Percentiles rank a stretch among this genome's conserved stretches.
These are phyloP conservation scores for Synchiropus splendidus DNA, from an alignment of 2,113 vertebrate genomes.

Conservation along the genomic window DNA sequence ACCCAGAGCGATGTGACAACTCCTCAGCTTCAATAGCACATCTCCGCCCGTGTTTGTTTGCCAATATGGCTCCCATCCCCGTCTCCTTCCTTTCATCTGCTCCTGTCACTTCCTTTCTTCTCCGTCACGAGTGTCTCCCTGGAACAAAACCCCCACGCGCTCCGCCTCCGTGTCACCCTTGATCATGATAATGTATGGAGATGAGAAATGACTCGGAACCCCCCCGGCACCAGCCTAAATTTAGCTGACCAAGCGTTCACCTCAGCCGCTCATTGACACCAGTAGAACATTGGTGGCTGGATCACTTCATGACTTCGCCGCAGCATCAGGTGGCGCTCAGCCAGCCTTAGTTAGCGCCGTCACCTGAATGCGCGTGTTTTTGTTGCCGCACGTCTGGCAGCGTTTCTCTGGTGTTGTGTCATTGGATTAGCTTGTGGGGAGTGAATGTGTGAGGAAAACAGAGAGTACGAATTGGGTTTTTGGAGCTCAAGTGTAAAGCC, in stretches of 20 bases:
- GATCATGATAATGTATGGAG: conserved; percentile 41
- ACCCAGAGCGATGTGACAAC: conserved; percentile 2
- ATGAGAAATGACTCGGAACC: conserved; percentile 22
- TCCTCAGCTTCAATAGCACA: neutral
- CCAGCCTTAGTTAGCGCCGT: no score
- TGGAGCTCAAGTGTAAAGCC: no score
- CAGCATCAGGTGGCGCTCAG: no score
- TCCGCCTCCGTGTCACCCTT: conserved; percentile 12
- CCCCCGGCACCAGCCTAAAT: conserved; percentile 22
- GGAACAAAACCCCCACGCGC: conserved; percentile 10
- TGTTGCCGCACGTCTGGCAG: no score
- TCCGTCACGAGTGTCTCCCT: neutral
- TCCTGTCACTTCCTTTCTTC: no score
- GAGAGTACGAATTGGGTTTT: no score
- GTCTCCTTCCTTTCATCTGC: neutral
- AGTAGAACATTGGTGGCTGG: no score
- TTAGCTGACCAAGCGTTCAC: conserved; percentile 36
- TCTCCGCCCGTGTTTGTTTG: neutral
- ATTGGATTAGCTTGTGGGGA: no score
- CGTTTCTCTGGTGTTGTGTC: no score
- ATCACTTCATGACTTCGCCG: no score
- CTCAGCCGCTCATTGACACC: conserved; percentile 6
- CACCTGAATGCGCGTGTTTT: no score
- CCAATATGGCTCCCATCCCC: neutral
- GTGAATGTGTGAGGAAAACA: no score